Percentiles rank a stretch among this genome's conserved stretches.
Conservation (phyloP, 2,888 invertebrate species). For the Deilephila porcellus region DNA sequence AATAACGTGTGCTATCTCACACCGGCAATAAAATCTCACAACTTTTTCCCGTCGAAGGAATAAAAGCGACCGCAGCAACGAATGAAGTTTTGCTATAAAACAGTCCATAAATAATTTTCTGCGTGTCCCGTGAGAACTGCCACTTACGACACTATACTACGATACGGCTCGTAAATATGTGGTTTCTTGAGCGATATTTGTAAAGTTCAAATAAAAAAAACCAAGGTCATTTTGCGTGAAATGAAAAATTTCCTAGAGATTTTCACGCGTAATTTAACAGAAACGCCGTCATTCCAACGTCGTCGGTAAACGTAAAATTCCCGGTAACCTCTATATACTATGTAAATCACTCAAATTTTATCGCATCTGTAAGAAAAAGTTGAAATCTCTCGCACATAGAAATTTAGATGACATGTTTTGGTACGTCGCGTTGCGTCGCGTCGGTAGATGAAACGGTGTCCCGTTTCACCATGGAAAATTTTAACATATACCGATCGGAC, state of each 20-base stretch:
- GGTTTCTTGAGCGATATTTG: slow-evolving; percentile 40
- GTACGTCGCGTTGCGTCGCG: slow-evolving; percentile 9
- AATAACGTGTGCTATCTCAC: slow-evolving; percentile 83
- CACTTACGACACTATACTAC: slow-evolving; percentile 58
- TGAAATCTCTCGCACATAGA: slow-evolving; percentile 49
- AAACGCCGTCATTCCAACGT: slow-evolving; percentile 54
- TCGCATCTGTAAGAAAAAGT: slow-evolving; percentile 46
- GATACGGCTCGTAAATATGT: slow-evolving; percentile 59
- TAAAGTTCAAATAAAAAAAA: slow-evolving; percentile 35
- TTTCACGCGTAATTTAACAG: slow-evolving; percentile 69
- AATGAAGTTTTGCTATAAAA: slow-evolving; percentile 84
- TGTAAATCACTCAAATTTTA: slow-evolving; percentile 64
- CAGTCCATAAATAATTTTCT: slow-evolving; percentile 81
- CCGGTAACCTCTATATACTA: slow-evolving; percentile 51
- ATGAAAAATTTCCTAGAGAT: slow-evolving; percentile 44
- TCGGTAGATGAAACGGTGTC: slow-evolving; percentile 38
- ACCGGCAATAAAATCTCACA: slow-evolving; percentile 81
- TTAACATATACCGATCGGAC: slow-evolving; percentile 52
- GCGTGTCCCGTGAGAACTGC: slow-evolving; percentile 73
- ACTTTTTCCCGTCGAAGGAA: slow-evolving; percentile 81
- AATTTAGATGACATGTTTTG: slow-evolving; percentile 44
- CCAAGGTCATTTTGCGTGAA: slow-evolving; percentile 37
- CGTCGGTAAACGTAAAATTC: slow-evolving; percentile 57
- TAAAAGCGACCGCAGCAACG: slow-evolving; percentile 82
- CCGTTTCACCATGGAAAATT: slow-evolving; percentile 61